These are phyloP conservation scores for Hemibagrus wyckioides DNA, from an alignment of 2,113 vertebrate species.

Conservation along the genomic window DNA sequence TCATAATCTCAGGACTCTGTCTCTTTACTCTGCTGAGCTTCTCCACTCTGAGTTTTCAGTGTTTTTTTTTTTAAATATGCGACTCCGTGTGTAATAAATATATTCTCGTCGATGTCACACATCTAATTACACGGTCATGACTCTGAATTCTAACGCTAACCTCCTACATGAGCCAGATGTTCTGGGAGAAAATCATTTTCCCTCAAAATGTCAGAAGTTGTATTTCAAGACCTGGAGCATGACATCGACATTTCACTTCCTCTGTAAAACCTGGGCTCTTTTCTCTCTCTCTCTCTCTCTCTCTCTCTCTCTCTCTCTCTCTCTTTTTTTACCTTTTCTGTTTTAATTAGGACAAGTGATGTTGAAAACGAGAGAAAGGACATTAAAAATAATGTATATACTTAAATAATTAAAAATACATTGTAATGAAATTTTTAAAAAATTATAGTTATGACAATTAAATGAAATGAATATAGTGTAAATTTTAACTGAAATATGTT, in stretches of 20 bases:
- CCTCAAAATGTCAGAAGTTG: slow-evolving; percentile 43
- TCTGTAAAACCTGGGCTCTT: not conserved
- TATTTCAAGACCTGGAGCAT: slow-evolving; percentile 2
- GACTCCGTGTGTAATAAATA: not conserved
- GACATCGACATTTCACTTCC: slow-evolving; percentile 10
- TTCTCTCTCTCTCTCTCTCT: not conserved
- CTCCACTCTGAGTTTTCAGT: not conserved
- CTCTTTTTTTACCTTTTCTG: not conserved
- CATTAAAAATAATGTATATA: not conserved
- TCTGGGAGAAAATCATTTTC: slow-evolving; percentile 15
- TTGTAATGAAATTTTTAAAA: not conserved
- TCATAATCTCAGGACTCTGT: not conserved
- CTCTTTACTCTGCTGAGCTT: not conserved
- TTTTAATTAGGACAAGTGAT: not conserved
- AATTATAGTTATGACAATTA: not conserved
- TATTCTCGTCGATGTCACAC: slow-evolving; percentile 19
- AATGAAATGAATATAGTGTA: not conserved
- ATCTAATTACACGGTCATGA: slow-evolving; percentile 57
- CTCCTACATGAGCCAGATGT: slow-evolving; percentile 17
- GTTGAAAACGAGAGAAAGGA: not conserved
- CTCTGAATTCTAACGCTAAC: slow-evolving; percentile 39
- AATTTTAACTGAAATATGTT: not conserved
- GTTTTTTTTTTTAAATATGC: not conserved
- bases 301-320: not conserved
- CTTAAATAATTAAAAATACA: not conserved